phyloP scores from a whole-genome alignment of 2,888 invertebrate genomes.

The Calliscelio sp. region DNA sequence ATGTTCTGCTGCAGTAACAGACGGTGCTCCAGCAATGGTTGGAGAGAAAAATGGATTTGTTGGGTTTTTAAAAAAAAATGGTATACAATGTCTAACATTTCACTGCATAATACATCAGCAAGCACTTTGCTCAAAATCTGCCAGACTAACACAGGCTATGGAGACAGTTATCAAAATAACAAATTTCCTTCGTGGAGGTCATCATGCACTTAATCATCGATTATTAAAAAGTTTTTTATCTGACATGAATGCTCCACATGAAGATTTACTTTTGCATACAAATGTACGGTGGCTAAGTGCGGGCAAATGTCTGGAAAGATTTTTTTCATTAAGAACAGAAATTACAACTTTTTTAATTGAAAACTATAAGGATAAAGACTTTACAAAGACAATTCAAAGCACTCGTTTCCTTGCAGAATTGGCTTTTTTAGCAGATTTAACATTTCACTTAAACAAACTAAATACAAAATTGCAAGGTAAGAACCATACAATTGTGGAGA shows the following conservation, averaged over 20 bases:
- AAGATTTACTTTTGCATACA: constrained; percentile 28
- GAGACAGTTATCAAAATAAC: constrained; percentile 15
- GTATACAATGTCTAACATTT: constrained; percentile 35
- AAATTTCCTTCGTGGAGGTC: constrained; percentile 33
- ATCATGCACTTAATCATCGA: constrained; percentile 15
- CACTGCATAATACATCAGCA: constrained; percentile 55
- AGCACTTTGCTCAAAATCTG: constrained; percentile 23
- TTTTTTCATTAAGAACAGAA: constrained; percentile 7
- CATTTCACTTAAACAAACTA: constrained; percentile 4
- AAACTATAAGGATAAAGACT: not conserved
- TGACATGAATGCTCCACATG: constrained; percentile 41
- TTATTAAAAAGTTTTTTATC: constrained; percentile 15
- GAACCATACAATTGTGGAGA: not conserved
- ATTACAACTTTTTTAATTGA: constrained; percentile 14
- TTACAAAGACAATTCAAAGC: no score
- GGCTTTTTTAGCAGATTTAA: constrained; percentile 23
- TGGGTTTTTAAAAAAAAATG: constrained; percentile 34
- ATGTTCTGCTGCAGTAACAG: constrained; percentile 30
- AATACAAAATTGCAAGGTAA: constrained; percentile 30
- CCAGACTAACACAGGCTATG: constrained; percentile 3
- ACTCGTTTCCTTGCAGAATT: no score
- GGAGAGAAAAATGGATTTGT: constrained; percentile 16
- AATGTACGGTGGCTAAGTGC: constrained; percentile 46
- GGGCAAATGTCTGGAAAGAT: constrained; percentile 29
- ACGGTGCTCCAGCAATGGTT: constrained; percentile 45